These are phyloP conservation scores for Gorilla gorilla DNA, from an alignment of 2,113 vertebrate genomes.

Conservation along the genomic window DNA sequence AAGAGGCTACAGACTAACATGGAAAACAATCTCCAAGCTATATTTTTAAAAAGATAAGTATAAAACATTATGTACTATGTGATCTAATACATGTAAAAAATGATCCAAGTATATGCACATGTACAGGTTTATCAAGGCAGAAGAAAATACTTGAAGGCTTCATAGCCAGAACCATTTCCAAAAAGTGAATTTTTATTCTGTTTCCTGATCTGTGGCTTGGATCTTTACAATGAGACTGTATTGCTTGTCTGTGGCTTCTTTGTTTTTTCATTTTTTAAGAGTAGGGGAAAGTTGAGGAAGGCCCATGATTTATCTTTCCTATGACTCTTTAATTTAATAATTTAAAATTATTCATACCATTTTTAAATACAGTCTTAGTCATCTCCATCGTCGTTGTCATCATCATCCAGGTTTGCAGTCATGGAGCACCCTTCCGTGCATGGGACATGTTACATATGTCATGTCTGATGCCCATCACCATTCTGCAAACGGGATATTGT, in stretches of 20 bases:
- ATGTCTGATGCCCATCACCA: accelerated
- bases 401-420: no score
- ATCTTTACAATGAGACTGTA: background rate
- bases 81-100: background rate
- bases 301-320: background rate
- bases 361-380: background rate
- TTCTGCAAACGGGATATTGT: accelerated
- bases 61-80: accelerated
- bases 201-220: background rate
- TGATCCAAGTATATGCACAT: accelerated
- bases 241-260: background rate
- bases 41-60: background rate
- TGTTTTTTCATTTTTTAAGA: background rate
- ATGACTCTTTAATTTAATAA: background rate
- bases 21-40: background rate
- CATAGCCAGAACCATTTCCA: no score
- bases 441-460: accelerated
- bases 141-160: background rate
- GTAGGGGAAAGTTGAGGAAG: background rate
- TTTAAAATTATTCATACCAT: background rate
- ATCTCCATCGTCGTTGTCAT: background rate
- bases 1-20: background rate
- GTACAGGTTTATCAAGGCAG: background rate
- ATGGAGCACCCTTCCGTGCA: accelerated
- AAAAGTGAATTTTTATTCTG: background rate